Percentiles rank a stretch among this genome's conserved stretches.
Conservation (phyloP, 2,113 vertebrate species). For the Lipophrys pholis region DNA sequence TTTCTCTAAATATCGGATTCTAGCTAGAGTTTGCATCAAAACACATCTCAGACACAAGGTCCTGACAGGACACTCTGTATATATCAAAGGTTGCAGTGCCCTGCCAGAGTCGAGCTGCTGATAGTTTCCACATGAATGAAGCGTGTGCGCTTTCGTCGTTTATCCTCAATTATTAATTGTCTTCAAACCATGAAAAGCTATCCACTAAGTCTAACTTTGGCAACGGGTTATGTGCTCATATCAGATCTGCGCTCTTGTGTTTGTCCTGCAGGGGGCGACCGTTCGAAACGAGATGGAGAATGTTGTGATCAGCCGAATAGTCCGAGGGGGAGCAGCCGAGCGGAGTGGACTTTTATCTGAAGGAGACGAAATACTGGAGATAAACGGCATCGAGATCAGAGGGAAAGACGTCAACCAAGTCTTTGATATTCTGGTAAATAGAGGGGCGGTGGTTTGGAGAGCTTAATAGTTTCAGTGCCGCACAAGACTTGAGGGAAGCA, state of each 20-base stretch:
- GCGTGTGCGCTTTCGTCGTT: too few relatives aligned
- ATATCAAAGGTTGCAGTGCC: too few relatives aligned
- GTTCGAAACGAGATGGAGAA: slow-evolving; percentile 98
- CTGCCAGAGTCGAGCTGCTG: too few relatives aligned
- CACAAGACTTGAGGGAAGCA: too few relatives aligned
- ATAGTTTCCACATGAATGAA: too few relatives aligned
- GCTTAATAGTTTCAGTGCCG: too few relatives aligned
- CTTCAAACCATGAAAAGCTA: too few relatives aligned
- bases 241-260: background rate
- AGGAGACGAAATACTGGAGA: slow-evolving; percentile 97
- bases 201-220: too few relatives aligned
- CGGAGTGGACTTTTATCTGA: slow-evolving; percentile 94
- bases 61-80: background rate
- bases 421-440: slow-evolving; percentile 94
- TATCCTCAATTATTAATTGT: too few relatives aligned
- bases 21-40: background rate
- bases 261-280: slow-evolving; percentile 89
- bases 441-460: too few relatives aligned
- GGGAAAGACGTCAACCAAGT: slow-evolving; percentile 99
- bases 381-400: slow-evolving; percentile 95
- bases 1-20: background rate
- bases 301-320: slow-evolving; percentile 97
- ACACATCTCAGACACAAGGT: background rate
- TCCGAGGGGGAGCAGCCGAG: slow-evolving; percentile 96
- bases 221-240: background rate